Evolutionary conservation across 2,113 vertebrate genomes (phyloP).

Genomic region (Accipiter cooperii): DNA sequence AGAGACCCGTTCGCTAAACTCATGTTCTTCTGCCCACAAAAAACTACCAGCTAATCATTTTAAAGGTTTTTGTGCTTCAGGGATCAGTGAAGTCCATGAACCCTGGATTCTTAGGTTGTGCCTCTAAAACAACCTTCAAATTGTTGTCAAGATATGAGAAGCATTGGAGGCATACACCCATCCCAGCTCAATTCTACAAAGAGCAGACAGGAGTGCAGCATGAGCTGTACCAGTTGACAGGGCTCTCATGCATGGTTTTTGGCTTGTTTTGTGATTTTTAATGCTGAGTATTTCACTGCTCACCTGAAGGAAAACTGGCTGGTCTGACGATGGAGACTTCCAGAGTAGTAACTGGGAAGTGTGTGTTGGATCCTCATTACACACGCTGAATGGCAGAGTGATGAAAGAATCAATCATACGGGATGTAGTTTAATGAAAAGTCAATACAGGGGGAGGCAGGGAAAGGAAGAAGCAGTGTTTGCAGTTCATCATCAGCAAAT

Average conservation of each 20-base stretch:
- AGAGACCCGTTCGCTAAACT: not conserved
- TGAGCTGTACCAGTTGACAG: not conserved
- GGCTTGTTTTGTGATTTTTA: not conserved
- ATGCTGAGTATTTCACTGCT: not conserved
- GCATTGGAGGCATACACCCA: not conserved
- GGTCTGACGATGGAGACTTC: not conserved
- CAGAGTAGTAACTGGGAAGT: not conserved
- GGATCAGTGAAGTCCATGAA: not conserved
- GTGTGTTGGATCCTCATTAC: not conserved
- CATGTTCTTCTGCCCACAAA: not conserved
- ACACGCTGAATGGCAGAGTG: accelerated
- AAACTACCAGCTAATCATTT: not conserved
- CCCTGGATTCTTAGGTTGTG: not conserved
- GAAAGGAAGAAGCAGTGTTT: not conserved
- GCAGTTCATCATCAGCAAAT: not conserved
- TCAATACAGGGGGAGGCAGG: not conserved
- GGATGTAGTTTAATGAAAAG: not conserved
- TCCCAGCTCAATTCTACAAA: not conserved
- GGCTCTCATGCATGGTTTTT: accelerated
- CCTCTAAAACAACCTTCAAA: not conserved
- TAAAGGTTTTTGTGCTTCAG: not conserved
- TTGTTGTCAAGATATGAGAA: not conserved
- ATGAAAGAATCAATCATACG: not conserved
- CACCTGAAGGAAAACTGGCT: not conserved
- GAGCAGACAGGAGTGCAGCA: not conserved